Evolutionary conservation across 1,140 invertebrate species (phyloP).

Genomic region (Panonychus citri): DNA sequence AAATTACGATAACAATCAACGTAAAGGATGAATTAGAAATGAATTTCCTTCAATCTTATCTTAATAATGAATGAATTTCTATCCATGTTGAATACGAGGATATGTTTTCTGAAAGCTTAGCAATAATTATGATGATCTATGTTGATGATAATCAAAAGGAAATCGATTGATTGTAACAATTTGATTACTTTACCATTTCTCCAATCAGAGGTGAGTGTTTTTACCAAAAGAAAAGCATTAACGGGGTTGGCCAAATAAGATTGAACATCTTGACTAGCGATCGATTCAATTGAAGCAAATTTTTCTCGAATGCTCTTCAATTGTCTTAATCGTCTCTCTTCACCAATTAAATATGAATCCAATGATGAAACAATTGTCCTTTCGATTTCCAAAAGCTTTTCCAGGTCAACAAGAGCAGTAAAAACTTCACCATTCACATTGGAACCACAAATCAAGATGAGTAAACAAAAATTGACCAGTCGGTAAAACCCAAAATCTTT

Average conservation of each 20-base stretch:
- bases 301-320: constrained; percentile 28
- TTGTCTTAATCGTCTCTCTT: constrained; percentile 50
- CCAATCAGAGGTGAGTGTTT: constrained; percentile 76
- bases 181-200: constrained; percentile 19
- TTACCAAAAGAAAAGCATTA: constrained; percentile 85
- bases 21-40: no score
- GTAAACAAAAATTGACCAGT: no score
- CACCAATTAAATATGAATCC: constrained; percentile 51
- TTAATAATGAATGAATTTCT: no score
- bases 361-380: constrained; percentile 54
- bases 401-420: constrained; percentile 70
- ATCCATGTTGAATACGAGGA: no score
- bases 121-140: no score
- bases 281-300: constrained; percentile 39
- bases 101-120: no score
- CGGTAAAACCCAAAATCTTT: no score
- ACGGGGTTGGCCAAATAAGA: constrained; percentile 79
- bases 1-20: no score
- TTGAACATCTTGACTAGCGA: constrained; percentile 50
- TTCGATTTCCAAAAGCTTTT: constrained; percentile 65
- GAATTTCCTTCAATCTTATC: no score
- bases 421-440: constrained; percentile 38
- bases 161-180: background rate
- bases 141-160: no score
- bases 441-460: no score